Base-by-base conservation (phyloP, 2,888 invertebrate genomes). In the Chalcis sispes region DNA sequence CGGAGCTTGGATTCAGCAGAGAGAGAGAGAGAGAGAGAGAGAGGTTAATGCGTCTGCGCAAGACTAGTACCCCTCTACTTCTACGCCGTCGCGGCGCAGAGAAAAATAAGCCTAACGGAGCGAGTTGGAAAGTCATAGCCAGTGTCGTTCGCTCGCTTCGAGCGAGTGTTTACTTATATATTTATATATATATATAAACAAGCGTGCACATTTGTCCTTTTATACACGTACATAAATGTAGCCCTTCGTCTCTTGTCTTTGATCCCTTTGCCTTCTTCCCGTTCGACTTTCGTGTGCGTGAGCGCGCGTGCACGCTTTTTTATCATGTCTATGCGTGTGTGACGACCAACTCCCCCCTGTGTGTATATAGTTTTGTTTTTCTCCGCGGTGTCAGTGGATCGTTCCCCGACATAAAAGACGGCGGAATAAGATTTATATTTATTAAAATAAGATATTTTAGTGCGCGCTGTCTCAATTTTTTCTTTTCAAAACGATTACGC, bases 81-180 rank as follows among this genome's bases (percentile, higher is more conserved):
- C 65, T 75, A 54, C 72, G 54, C 59, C 25, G 50, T 20, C 71
- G 56, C 52, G 54, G 52, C 59, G 54, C 46, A n/a, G 54, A 61
- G 65, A 61, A 29, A 48, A 64, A 70, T 67, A 74, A 70, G 75
- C 75, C 42, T 58, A 52, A 29, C 29, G 18, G 50, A 59, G 50
- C 58, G 23, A 52, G 40, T n/a, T n/a, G n/a, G n/a, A n/a, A n/a
- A n/a, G n/a, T 70, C 70, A 59, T 42, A 42, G 66, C 18, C 69
- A 77, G 76, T 72, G 62, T 65, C 66, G 71, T 71, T 72, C 48
- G 75, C 67, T 76, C 76, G 76, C 72, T 76, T 62, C 71, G 62
- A 56, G 62, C 67, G 75, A 65, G 65, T 65, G 59, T 15, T 27
- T 58, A 20, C 50, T 36, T 27, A 13, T n/a, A n/a, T n/a, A n/a